Percentiles rank a stretch among this genome's conserved stretches.
These are phyloP conservation scores for Agapornis canus DNA, from an alignment of 2,797 vertebrate genomes.

Conservation along the genomic window DNA sequence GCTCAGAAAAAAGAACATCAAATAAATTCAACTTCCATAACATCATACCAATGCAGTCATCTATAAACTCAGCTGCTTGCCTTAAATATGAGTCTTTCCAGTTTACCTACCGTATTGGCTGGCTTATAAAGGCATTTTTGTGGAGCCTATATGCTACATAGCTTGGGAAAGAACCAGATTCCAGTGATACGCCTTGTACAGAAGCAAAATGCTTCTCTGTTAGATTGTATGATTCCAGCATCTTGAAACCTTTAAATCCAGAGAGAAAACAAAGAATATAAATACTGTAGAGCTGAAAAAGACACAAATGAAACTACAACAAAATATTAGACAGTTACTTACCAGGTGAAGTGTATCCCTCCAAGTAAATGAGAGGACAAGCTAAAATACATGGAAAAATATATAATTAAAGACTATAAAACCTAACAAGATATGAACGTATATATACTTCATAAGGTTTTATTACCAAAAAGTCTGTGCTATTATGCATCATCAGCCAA, in stretches of 20 bases:
- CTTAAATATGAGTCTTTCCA: not conserved
- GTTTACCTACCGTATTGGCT: constrained; percentile 86
- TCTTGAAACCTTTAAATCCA: constrained; percentile 87
- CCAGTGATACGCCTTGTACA: constrained; percentile 90
- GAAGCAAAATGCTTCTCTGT: constrained; percentile 91
- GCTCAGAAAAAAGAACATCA: not conserved
- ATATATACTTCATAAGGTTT: not conserved
- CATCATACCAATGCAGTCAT: not conserved
- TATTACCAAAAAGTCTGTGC: not conserved
- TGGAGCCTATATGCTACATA: constrained; percentile 89
- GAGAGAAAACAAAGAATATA: not conserved
- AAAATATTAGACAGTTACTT: constrained; percentile 34
- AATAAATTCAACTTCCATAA: not conserved
- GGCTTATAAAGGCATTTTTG: constrained; percentile 89
- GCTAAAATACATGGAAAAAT: constrained; percentile 79
- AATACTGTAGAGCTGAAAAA: not conserved
- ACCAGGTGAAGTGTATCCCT: constrained; percentile 97
- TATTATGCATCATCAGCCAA: not conserved
- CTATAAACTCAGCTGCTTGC: not conserved
- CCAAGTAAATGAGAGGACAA: constrained; percentile 94
- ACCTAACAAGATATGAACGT: not conserved
- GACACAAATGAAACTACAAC: not conserved
- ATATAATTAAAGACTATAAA: not conserved
- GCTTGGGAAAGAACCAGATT: constrained; percentile 94
- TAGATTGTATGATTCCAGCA: constrained; percentile 96